These are phyloP conservation scores for Parus major DNA, from an alignment of 2,113 vertebrate genomes.

Conservation along the genomic window DNA sequence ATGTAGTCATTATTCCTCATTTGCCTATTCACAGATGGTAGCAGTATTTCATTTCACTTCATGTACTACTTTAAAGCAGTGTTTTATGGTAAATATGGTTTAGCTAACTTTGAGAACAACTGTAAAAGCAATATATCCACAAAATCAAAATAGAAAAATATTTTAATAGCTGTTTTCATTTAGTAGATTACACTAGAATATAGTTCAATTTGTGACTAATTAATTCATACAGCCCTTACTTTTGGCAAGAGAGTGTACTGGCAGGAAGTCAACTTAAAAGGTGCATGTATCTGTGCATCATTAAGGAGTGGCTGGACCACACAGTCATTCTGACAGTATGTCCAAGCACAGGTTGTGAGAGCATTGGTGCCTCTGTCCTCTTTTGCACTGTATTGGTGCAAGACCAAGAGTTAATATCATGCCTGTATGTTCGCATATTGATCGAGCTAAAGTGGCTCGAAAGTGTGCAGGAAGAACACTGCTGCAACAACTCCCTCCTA, in stretches of 20 bases:
- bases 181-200: not conserved
- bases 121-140: not conserved
- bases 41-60: constrained; percentile 7
- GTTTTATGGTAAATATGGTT: not conserved
- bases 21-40: constrained; percentile 55
- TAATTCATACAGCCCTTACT: not conserved
- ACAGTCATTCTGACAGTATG: not conserved
- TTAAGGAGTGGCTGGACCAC: not conserved
- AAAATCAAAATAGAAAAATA: not conserved
- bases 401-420: not conserved
- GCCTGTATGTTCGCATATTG: not conserved
- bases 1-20: constrained; percentile 53
- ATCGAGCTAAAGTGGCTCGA: not conserved
- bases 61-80: not conserved
- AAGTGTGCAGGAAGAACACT: not conserved
- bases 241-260: not conserved
- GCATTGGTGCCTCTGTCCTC: not conserved
- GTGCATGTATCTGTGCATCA: not conserved
- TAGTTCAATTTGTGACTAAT: not conserved
- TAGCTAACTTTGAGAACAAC: constrained; percentile 1
- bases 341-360: not conserved
- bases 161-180: constrained; percentile 2
- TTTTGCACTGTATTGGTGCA: not conserved
- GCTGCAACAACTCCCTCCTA: constrained; percentile 19
- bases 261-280: not conserved